Base-by-base conservation (phyloP, 2,888 invertebrate species). In the Trichopoda pennipes region DNA sequence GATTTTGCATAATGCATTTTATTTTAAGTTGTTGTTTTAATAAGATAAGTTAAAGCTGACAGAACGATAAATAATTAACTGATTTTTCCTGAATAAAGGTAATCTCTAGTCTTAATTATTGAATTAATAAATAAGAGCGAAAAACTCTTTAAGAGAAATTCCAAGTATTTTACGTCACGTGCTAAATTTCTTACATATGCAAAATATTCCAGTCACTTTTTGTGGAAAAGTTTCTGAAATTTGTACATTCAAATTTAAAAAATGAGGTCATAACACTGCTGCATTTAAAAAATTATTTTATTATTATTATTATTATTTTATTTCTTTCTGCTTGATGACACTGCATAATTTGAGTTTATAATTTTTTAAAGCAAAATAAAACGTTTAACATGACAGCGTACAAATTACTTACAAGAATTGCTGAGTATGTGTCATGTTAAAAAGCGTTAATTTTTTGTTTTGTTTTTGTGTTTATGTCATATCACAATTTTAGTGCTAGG, bases 311-410 rank as follows among this genome's bases (percentile, higher is more conserved):
- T 28, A 28, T 28, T 28, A 28, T 28, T 28, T 28, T 28, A 28
- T 28, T 28, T 8, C 28, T 28, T 8, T 55, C 16, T 68, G 66
- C 60, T 64, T 70, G 78, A 72, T 78, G 72, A 72, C 66, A 66
- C 58, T 60, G 78, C 78, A 72, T 51, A 79, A 79, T 66, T 79
- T 47, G 44, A 53, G 51, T 73, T 58, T 47, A 66, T 44, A 64
- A 58, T 73, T 79, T 66, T 42, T 32, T 60, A 61, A 53, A 60
- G 63, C 38, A 56, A 56, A 56, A 63, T 56, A 56, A 63, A 64
- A 58, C 49, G 60, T 72, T 78, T 64, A 63, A 72, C 78, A 72
- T 72, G 78, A 60, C 78, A 72, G 61, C n/a, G 53, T 66, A 66
- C 64, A 66, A 72, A 72, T 61, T 68, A 49, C 28, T 7, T 28